Conservation (phyloP, 2,797 vertebrate genomes). For the Scomberomorus guttatus region DNA sequence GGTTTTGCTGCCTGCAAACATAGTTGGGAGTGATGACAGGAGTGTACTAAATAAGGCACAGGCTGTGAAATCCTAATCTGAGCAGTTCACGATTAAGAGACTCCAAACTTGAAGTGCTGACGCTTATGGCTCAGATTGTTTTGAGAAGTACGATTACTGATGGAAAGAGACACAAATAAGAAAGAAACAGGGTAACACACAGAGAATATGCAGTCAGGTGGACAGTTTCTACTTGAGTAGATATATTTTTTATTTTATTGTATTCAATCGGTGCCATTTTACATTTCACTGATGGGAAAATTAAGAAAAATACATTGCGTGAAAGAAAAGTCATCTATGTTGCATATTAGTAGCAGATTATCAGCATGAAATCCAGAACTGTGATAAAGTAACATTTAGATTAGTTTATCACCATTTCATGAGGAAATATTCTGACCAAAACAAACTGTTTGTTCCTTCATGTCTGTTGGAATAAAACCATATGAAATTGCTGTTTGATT, state of each 20-base stretch:
- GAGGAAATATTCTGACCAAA: constrained; percentile 8
- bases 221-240: no score
- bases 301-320: constrained; percentile 6
- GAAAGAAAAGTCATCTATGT: neutral
- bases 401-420: neutral
- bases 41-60: constrained; percentile 32
- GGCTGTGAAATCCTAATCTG: constrained; percentile 40
- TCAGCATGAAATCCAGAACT: neutral
- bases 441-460: constrained; percentile 11
- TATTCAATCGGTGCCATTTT: neutral
- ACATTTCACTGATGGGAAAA: neutral
- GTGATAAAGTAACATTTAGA: neutral
- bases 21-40: constrained; percentile 25
- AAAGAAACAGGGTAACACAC: neutral
- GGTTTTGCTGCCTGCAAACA: constrained; percentile 18
- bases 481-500: constrained; percentile 14
- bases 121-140: neutral
- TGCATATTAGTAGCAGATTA: neutral
- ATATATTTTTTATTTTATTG: neutral
- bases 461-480: constrained; percentile 15
- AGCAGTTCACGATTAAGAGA: constrained; percentile 24
- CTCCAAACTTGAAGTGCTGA: constrained; percentile 7
- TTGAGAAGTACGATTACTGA: neutral
- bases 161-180: neutral
- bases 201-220: neutral